Percentiles rank a stretch among this genome's conserved stretches.
phyloP scores from a whole-genome alignment of 1,140 invertebrate genomes.

The Drosophila bifasciata region DNA sequence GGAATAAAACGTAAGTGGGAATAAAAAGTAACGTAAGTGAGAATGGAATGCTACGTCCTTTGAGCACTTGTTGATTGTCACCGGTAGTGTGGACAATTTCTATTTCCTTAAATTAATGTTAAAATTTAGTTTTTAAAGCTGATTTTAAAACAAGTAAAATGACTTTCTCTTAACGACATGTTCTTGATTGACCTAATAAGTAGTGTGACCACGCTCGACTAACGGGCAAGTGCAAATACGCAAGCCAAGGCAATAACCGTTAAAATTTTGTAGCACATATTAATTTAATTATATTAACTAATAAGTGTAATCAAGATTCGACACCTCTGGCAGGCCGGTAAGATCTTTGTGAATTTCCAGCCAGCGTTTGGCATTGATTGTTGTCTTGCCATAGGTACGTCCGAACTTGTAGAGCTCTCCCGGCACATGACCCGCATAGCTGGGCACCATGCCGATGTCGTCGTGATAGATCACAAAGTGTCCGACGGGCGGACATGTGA shows the following conservation, averaged over 20 bases:
- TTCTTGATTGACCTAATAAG: no score
- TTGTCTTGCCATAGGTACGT: conserved; percentile 89
- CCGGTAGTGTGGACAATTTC: no score
- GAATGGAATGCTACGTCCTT: no score
- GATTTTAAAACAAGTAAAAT: no score
- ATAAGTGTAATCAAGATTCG: conserved; percentile 63
- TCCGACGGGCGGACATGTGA: conserved; percentile 84
- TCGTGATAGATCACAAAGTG: conserved; percentile 88
- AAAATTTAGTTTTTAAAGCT: no score
- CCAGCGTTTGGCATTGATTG: conserved; percentile 88
- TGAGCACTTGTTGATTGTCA: no score
- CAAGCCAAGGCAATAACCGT: conserved; percentile 2
- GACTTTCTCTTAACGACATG: no score
- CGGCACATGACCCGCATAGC: conserved; percentile 89
- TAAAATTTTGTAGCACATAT: background rate
- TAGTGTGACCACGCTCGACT: conserved; percentile 5
- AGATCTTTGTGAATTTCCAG: conserved; percentile 81
- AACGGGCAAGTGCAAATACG: no score
- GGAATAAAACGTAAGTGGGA: no score
- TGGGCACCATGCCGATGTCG: conserved; percentile 88
- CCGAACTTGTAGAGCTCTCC: conserved; percentile 87
- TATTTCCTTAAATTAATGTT: no score
- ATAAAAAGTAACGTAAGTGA: no score
- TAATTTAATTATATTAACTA: conserved; percentile 7
- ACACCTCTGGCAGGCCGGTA: conserved; percentile 56